These are phyloP conservation scores for Sphaerophoria rueppellii DNA, from an alignment of 2,888 invertebrate species.

Conservation along the genomic window DNA sequence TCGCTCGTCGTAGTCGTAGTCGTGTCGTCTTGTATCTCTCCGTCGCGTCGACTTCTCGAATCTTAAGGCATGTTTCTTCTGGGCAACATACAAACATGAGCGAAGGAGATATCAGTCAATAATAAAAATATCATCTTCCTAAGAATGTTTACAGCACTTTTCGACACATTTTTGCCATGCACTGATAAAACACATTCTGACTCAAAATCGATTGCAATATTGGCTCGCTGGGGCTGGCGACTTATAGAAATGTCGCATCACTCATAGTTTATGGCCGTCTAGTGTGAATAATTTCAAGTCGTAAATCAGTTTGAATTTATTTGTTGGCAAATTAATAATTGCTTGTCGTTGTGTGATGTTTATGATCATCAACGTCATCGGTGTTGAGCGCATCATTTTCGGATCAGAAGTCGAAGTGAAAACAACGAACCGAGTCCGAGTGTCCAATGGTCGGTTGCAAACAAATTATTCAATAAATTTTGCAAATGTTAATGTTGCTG, in stretches of 20 bases:
- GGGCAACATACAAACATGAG: not conserved
- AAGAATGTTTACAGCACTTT: slow-evolving; percentile 34
- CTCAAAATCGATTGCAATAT: slow-evolving; percentile 31
- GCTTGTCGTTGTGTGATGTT: slow-evolving; percentile 74
- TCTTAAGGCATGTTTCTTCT: slow-evolving; percentile 50
- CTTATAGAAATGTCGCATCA: slow-evolving; percentile 41
- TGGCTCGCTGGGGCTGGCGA: slow-evolving; percentile 24
- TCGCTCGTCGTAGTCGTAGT: not conserved
- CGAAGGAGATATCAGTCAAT: slow-evolving; percentile 48
- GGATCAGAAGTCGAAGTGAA: too few relatives aligned
- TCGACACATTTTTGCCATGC: not conserved
- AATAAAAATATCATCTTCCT: slow-evolving; percentile 24
- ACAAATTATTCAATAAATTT: not conserved
- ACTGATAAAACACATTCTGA: slow-evolving; percentile 51
- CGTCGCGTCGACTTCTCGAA: slow-evolving; percentile 16
- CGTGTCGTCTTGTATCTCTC: slow-evolving; percentile 50
- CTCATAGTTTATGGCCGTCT: slow-evolving; percentile 73
- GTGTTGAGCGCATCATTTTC: not conserved
- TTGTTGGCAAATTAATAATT: slow-evolving; percentile 75
- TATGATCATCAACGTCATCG: slow-evolving; percentile 55
- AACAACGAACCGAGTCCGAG: slow-evolving; percentile 19
- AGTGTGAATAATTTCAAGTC: slow-evolving; percentile 75
- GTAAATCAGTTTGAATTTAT: slow-evolving; percentile 75
- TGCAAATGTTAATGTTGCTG: slow-evolving; percentile 52
- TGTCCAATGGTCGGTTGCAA: slow-evolving; percentile 52